A percentile compares a stretch with the other conserved stretches of the same genome.
Evolutionary conservation across 1,140 invertebrate species (phyloP).

Genomic region (Brachionus angularis): DNA sequence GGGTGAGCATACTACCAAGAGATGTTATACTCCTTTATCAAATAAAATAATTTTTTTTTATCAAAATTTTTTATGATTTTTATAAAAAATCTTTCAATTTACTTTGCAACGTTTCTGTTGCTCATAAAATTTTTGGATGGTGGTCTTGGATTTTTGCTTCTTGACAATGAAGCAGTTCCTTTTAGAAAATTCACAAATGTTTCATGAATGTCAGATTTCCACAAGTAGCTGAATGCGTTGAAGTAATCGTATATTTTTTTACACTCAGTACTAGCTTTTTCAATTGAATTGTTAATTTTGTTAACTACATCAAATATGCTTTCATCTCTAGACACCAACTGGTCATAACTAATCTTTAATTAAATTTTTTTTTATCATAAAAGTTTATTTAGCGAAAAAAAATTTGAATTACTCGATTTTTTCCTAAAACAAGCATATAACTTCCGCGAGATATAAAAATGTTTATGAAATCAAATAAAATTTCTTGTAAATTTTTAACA

Average conservation of each 20-base stretch:
- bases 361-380: not conserved
- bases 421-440: conserved; percentile 35
- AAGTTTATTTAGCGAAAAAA: not conserved
- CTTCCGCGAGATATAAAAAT: conserved; percentile 36
- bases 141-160: conserved; percentile 23
- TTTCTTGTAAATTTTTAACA: conserved; percentile 43
- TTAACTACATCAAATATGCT: conserved; percentile 51
- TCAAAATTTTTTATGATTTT: not conserved
- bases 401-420: conserved; percentile 29
- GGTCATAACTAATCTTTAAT: conserved; percentile 54
- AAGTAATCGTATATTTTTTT: conserved; percentile 53
- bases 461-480: conserved; percentile 41
- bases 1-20: conserved; percentile 16
- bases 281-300: conserved; percentile 52
- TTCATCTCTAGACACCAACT: conserved; percentile 54
- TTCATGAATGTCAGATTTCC: conserved; percentile 55
- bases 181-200: conserved; percentile 55
- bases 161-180: conserved; percentile 50
- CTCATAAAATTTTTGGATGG: conserved; percentile 41
- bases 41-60: too few species aligned
- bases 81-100: not conserved
- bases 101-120: conserved; percentile 40
- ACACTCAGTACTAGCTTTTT: conserved; percentile 54
- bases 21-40: conserved; percentile 39
- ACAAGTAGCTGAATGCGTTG: conserved; percentile 54